Evolutionary conservation across 2,797 vertebrate species (phyloP).

Genomic region (Ibycter americanus): DNA sequence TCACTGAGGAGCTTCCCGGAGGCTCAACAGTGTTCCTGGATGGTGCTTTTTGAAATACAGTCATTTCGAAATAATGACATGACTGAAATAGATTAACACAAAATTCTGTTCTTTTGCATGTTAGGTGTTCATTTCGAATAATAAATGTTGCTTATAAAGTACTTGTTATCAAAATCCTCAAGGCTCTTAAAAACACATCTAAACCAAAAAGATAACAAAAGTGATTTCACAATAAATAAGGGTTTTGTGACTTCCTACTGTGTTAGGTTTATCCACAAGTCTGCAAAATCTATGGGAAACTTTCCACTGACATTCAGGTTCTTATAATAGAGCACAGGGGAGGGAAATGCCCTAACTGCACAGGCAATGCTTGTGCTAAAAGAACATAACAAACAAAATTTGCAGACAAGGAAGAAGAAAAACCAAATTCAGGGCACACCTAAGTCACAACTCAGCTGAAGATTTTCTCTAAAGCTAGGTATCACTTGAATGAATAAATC

Average conservation of each 20-base stretch:
- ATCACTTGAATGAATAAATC: neutral
- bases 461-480: neutral
- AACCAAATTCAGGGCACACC: neutral
- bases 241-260: neutral
- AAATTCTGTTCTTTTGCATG: neutral
- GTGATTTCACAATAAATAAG: neutral
- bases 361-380: neutral
- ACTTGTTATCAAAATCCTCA: neutral
- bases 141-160: neutral
- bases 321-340: neutral
- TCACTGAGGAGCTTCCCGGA: neutral
- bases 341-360: neutral
- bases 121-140: neutral
- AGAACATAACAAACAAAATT: neutral
- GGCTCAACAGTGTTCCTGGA: neutral
- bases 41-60: neutral
- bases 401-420: neutral
- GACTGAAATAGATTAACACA: neutral
- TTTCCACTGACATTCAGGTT: neutral
- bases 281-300: neutral
- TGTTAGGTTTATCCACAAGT: neutral
- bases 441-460: neutral
- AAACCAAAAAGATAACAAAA: neutral
- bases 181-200: neutral
- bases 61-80: neutral